phyloP scores from a whole-genome alignment of 2,888 invertebrate species.

The Bhutanitis thaidina region DNA sequence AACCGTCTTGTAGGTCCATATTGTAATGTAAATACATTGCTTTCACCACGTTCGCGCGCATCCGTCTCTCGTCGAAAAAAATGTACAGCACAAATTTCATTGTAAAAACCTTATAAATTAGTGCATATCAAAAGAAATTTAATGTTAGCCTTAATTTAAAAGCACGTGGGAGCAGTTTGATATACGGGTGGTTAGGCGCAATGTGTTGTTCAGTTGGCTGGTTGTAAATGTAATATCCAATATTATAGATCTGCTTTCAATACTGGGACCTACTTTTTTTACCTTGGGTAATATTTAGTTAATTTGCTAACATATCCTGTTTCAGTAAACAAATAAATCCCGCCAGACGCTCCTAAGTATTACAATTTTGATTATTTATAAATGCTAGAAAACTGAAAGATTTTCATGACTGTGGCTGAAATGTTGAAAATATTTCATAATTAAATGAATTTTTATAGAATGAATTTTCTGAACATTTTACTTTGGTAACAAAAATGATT shows the following conservation, averaged over 20 bases:
- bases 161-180: slow-evolving; percentile 39
- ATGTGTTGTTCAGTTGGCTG: slow-evolving; percentile 4
- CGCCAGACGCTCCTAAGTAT: slow-evolving; percentile 26
- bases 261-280: neutral
- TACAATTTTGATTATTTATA: slow-evolving; percentile 19
- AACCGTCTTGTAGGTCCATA: slow-evolving; percentile 31
- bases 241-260: slow-evolving; percentile 4
- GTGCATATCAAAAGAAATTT: slow-evolving; percentile 76
- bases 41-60: slow-evolving; percentile 15
- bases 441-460: slow-evolving; percentile 48
- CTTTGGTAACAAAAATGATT: slow-evolving; percentile 44
- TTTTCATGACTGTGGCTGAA: slow-evolving; percentile 13
- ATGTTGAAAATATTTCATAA: slow-evolving; percentile 26
- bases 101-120: slow-evolving; percentile 68
- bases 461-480: slow-evolving; percentile 48
- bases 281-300: neutral
- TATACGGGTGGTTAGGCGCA: slow-evolving; percentile 19
- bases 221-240: neutral
- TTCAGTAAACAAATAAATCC: slow-evolving; percentile 14
- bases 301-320: neutral
- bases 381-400: slow-evolving; percentile 3
- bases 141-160: slow-evolving; percentile 67
- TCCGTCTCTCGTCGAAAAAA: slow-evolving; percentile 22
- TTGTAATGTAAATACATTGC: slow-evolving; percentile 24
- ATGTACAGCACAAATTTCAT: slow-evolving; percentile 76